Base-by-base conservation (phyloP, 2,888 invertebrate genomes). In the Microctonus hyperodae region DNA sequence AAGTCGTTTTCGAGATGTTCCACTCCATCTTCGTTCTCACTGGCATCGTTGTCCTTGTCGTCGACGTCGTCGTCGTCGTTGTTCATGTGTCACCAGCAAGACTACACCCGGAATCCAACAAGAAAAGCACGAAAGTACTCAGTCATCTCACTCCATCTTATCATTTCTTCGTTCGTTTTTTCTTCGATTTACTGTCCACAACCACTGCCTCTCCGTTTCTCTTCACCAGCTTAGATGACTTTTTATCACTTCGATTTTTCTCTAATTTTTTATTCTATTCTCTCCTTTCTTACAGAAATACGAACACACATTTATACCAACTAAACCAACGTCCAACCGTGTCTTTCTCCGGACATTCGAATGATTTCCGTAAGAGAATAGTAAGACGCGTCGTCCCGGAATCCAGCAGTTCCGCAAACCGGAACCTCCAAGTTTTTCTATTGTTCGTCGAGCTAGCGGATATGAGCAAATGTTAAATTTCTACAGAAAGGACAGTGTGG, bases 341-440 rank as follows among this genome's bases (percentile, higher is more conserved):
- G 11, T 44, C 23, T 50, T 25, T 31, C 11, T n/a, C 67, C 70
- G 71, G 69, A 70, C 66, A 55, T 71, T 63, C 60, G 67, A 65
- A 71, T 70, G 68, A 71, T 73, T 70, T 71, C 70, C 71, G 68
- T 62, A 66, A 70, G 64, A 59, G 66, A 64, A 60, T 62, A 65
- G 59, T 37, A 37, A 37, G 16, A 31, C 70, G 60, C 65, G 64
- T n/a, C 67, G 56, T 2, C 66, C 60, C 67, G 71, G 71, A 69
- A 71, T 63, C 58, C 48, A 44, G 44, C 16, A 55, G 57, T 60
- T 65, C 65, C 60, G 67, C 66, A 70, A 50, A 63, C 67, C 65
- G 57, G 69, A 64, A 67, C 23, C 16, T 48, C 31, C 60, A 65
- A 65, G 55, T 60, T 65, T 65, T 65, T 65, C 60, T 50, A 65